Evolutionary conservation across 2,888 invertebrate genomes (phyloP), one percentile per base, ranked within the genome.

Genomic region (Nemoura dubitans): DNA sequence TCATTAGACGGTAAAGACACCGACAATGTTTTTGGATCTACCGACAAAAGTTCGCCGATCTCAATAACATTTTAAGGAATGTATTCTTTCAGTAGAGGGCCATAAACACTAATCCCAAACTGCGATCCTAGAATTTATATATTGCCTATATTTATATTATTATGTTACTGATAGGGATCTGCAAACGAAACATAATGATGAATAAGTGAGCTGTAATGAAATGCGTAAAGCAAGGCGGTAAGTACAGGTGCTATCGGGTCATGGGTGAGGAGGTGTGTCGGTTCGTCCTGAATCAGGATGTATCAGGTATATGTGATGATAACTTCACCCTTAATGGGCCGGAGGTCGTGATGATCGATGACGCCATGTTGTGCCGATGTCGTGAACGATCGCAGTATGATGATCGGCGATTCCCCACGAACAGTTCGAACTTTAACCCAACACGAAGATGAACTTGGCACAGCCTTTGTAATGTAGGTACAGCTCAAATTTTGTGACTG

Each of bases 121-220:
- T 59, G 21, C 21, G 59, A 59, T 10, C 14, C 59, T 59, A 59
- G 14, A 3, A 59, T 3, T 6, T 36, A 36, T 3, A 10, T 36
- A 36, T 36, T n/a, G n/a, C 36, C 59, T 59, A 7, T 16, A 21
- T 59, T 59, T n/a, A n/a, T n/a, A n/a, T n/a, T n/a, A n/a, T n/a
- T n/a, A n/a, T n/a, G n/a, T n/a, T n/a, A n/a, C n/a, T 1, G 59
- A 59, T 59, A 59, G 59, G 59, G 3, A 21, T 59, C 59, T 59
- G 21, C 3, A 59, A 59, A 16, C 59, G 59, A 59, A 7, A 21
- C 21, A 21, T 59, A 59, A 59, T 59, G 59, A 59, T 59, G 14
- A 59, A 59, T 59, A 59, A 59, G 59, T 59, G 36, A 36, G 59
- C 36, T 36, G 59, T 59, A 59, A 59, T 59, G 59, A 59, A 59